Percentiles rank a stretch among this genome's conserved stretches.
These are phyloP conservation scores for Rhabdomys pumilio DNA, from an alignment of 2,797 vertebrate genomes.

Conservation along the genomic window DNA sequence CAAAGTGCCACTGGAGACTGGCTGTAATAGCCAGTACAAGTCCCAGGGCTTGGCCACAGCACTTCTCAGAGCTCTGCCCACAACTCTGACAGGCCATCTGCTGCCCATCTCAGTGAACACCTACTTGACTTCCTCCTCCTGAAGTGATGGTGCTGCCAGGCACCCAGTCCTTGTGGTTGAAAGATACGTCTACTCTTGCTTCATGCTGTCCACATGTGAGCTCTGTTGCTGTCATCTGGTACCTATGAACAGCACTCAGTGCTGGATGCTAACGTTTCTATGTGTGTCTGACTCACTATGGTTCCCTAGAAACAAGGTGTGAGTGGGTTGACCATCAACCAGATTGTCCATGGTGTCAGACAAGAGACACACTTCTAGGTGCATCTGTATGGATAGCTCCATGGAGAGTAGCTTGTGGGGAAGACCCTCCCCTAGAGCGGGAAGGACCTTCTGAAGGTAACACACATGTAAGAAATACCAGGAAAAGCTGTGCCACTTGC, in stretches of 20 bases:
- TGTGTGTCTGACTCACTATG: not conserved
- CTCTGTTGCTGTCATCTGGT: not conserved
- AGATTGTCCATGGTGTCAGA: not conserved
- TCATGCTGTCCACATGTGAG: not conserved
- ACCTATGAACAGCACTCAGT: too few species aligned
- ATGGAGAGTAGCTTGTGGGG: not conserved
- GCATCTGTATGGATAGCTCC: not conserved
- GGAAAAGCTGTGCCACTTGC: not conserved
- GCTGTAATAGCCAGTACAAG: fast-evolving
- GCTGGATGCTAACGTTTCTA: not conserved
- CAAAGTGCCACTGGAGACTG: fast-evolving
- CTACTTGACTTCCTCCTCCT: fast-evolving
- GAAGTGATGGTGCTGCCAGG: fast-evolving
- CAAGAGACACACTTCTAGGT: not conserved
- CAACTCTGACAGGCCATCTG: too few species aligned
- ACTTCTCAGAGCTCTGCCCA: not conserved
- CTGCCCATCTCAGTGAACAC: too few species aligned
- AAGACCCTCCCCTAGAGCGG: not conserved
- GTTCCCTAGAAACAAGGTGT: not conserved
- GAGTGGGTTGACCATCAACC: not conserved
- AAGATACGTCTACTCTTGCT: not conserved
- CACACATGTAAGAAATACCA: not conserved
- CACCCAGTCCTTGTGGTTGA: not conserved
- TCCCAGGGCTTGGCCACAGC: fast-evolving
- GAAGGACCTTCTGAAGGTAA: not conserved